Conservation (phyloP, 2,888 invertebrate genomes). For the Xestia ashworthii region DNA sequence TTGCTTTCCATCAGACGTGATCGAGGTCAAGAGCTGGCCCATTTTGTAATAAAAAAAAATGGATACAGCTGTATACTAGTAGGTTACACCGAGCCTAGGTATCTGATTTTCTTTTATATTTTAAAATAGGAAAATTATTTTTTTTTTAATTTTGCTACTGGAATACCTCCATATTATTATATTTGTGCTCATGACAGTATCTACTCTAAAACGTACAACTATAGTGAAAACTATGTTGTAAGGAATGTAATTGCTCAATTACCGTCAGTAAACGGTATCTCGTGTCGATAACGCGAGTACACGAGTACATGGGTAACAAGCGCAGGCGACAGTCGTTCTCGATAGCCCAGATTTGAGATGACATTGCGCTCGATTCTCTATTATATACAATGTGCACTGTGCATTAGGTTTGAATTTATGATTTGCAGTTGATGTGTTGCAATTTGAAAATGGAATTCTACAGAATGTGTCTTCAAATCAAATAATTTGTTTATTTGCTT, state of each 20-base stretch:
- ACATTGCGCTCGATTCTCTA: slow-evolving; percentile 76
- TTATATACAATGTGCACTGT: slow-evolving; percentile 18
- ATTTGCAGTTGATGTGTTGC: background rate
- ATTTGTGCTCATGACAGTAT: background rate
- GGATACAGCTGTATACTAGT: background rate
- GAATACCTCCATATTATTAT: background rate
- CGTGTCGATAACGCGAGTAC: slow-evolving; percentile 65
- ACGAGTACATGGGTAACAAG: slow-evolving; percentile 50
- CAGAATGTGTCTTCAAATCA: background rate
- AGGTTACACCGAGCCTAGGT: background rate
- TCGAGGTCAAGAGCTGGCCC: too few relatives aligned
- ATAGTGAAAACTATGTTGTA: slow-evolving; percentile 72
- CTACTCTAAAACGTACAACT: slow-evolving; percentile 18
- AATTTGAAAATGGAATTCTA: slow-evolving; percentile 16
- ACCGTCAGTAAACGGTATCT: slow-evolving; percentile 76
- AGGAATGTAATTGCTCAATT: slow-evolving; percentile 86
- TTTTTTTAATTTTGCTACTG: background rate
- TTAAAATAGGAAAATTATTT: too few relatives aligned
- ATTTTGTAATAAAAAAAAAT: background rate
- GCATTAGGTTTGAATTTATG: slow-evolving; percentile 7
- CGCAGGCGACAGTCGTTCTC: slow-evolving; percentile 63
- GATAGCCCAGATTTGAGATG: slow-evolving; percentile 81
- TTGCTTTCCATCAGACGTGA: too few relatives aligned
- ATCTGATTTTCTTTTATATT: background rate
- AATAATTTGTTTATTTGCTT: slow-evolving; percentile 17